These are phyloP conservation scores for Synergus gifuensis DNA, from an alignment of 2,888 invertebrate genomes.

Conservation along the genomic window DNA sequence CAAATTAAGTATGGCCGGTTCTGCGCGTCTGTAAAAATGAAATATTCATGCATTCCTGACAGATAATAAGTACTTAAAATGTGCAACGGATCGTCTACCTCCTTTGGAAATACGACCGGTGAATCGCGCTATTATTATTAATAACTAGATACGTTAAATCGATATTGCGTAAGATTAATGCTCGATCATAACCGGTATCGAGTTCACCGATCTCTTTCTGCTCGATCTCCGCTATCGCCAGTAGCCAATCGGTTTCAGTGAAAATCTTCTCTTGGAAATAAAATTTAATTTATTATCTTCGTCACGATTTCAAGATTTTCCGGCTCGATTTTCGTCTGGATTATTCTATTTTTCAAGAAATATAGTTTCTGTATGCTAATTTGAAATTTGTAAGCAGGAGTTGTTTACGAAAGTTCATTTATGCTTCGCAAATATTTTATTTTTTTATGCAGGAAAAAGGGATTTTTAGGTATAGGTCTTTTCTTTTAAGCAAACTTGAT, in stretches of 20 bases:
- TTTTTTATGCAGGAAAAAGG: not conserved
- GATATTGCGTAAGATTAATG: slow-evolving; percentile 72
- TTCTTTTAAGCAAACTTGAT: too few relatives aligned
- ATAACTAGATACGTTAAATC: slow-evolving; percentile 66
- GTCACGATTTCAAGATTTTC: not conserved
- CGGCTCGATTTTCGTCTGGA: not conserved
- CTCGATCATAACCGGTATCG: slow-evolving; percentile 63
- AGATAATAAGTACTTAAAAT: slow-evolving; percentile 39
- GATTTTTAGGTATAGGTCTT: too few relatives aligned
- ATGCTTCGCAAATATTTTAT: not conserved
- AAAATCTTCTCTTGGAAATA: not conserved
- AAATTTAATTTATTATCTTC: not conserved
- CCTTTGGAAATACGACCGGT: slow-evolving; percentile 63
- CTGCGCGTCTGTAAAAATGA: slow-evolving; percentile 10
- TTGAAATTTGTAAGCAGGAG: not conserved
- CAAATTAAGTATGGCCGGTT: slow-evolving; percentile 28
- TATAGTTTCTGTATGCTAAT: not conserved
- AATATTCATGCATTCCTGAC: slow-evolving; percentile 32
- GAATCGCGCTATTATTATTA: slow-evolving; percentile 69
- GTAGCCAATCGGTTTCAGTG: slow-evolving; percentile 23
- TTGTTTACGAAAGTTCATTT: not conserved
- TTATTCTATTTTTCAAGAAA: not conserved
- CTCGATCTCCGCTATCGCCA: slow-evolving; percentile 25
- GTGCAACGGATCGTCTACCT: slow-evolving; percentile 27
- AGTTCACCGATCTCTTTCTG: slow-evolving; percentile 67